Evolutionary conservation across 1,140 invertebrate genomes (phyloP).

Genomic region (Drepana arcuata): DNA sequence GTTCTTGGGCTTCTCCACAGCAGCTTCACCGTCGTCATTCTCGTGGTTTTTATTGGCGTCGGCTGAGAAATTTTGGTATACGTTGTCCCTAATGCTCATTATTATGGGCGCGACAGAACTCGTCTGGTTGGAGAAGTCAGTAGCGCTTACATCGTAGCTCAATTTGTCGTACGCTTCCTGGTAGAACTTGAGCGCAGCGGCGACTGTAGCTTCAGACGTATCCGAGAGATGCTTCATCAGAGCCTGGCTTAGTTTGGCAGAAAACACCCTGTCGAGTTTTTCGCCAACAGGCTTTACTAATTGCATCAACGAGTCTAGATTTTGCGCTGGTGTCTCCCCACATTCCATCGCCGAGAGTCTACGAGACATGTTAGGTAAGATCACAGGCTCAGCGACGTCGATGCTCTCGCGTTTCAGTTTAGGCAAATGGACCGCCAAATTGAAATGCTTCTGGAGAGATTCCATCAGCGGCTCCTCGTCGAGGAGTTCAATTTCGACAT

Average conservation of each 20-base stretch:
- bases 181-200: slow-evolving; percentile 47
- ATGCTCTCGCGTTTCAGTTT: slow-evolving; percentile 57
- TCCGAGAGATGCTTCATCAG: slow-evolving; percentile 45
- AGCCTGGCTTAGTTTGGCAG: slow-evolving; percentile 33
- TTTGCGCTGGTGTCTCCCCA: slow-evolving; percentile 38
- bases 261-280: slow-evolving; percentile 40
- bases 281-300: slow-evolving; percentile 21
- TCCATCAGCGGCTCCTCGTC: slow-evolving; percentile 59
- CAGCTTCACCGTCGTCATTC: slow-evolving; percentile 51
- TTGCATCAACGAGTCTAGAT: slow-evolving; percentile 37
- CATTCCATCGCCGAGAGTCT: slow-evolving; percentile 48
- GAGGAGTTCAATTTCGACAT: slow-evolving; percentile 53
- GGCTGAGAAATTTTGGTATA: slow-evolving; percentile 52
- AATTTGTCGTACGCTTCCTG: slow-evolving; percentile 37
- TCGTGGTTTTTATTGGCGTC: slow-evolving; percentile 58
- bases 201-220: slow-evolving; percentile 50
- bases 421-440: slow-evolving; percentile 44
- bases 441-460: slow-evolving; percentile 55
- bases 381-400: slow-evolving; percentile 51
- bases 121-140: slow-evolving; percentile 46
- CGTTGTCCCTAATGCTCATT: slow-evolving; percentile 64
- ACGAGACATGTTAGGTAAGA: slow-evolving; percentile 55
- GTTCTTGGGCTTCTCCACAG: slow-evolving; percentile 45
- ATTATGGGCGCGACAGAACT: slow-evolving; percentile 61
- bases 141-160: slow-evolving; percentile 31